These are phyloP conservation scores for Epistrophe grossulariae DNA, from an alignment of 2,888 invertebrate species.

Conservation along the genomic window DNA sequence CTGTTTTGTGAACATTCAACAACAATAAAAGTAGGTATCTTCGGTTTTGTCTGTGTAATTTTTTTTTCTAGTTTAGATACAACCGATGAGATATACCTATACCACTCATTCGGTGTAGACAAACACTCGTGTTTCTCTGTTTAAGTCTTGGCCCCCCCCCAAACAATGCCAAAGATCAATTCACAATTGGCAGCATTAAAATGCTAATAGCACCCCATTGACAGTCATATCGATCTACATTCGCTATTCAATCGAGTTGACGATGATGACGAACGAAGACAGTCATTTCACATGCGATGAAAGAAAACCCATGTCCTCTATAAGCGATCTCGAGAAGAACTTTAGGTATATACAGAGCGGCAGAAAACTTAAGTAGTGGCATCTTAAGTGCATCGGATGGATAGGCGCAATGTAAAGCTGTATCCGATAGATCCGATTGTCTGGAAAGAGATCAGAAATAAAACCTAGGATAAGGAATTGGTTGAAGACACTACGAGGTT, in stretches of 20 bases:
- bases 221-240: conserved; percentile 75
- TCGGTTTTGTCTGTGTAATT: conserved; percentile 1
- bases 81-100: conserved; percentile 51
- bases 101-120: conserved; percentile 37
- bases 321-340: conserved; percentile 44
- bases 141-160: conserved; percentile 28
- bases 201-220: conserved; percentile 75
- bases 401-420: conserved; percentile 42
- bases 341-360: background rate
- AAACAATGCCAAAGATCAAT: conserved; percentile 72
- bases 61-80: conserved; percentile 46
- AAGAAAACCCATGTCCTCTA: conserved; percentile 67
- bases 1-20: background rate
- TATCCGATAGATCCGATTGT: conserved; percentile 65
- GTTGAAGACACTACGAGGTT: background rate
- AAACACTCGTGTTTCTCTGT: conserved; percentile 30
- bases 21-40: background rate
- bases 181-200: conserved; percentile 75
- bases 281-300: conserved; percentile 17
- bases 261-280: background rate
- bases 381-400: conserved; percentile 62
- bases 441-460: conserved; percentile 6
- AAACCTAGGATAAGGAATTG: background rate
- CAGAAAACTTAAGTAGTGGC: conserved; percentile 68
- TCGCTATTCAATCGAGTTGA: conserved; percentile 57